Conservation (phyloP, 2,797 vertebrate species). For the Muraenolepis orangiensis region DNA sequence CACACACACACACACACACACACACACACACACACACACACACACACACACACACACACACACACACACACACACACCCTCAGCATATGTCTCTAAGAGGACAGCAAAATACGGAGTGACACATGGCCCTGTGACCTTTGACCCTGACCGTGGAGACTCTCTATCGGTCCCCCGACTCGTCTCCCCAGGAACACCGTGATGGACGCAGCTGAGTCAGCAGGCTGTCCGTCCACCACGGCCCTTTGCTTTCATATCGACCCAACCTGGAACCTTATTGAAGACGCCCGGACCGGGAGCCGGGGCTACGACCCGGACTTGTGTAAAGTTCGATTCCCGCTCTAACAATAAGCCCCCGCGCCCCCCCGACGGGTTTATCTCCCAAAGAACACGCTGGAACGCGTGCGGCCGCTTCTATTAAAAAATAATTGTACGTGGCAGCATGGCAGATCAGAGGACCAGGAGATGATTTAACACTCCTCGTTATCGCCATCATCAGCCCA, state of each 20-base stretch:
- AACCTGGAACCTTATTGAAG: not conserved
- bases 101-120: slow-evolving; percentile 5
- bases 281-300: not conserved
- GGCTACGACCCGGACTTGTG: not conserved
- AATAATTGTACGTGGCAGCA: not conserved
- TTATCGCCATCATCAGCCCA: slow-evolving; percentile 17
- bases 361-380: not conserved
- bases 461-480: not conserved
- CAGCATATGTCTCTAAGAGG: not conserved
- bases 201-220: not conserved
- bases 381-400: not conserved
- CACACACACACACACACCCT: slow-evolving; percentile 11
- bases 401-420: not conserved
- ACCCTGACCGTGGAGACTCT: not conserved
- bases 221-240: not conserved
- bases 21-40: slow-evolving; percentile 28
- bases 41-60: slow-evolving; percentile 26
- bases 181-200: not conserved
- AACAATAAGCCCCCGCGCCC: too few relatives aligned
- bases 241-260: not conserved
- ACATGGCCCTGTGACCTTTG: not conserved
- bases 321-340: too few relatives aligned
- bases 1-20: too few relatives aligned
- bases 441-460: not conserved
- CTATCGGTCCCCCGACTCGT: not conserved